Base-by-base conservation (phyloP, 2,888 invertebrate species). In the Phyto melanocephala region DNA sequence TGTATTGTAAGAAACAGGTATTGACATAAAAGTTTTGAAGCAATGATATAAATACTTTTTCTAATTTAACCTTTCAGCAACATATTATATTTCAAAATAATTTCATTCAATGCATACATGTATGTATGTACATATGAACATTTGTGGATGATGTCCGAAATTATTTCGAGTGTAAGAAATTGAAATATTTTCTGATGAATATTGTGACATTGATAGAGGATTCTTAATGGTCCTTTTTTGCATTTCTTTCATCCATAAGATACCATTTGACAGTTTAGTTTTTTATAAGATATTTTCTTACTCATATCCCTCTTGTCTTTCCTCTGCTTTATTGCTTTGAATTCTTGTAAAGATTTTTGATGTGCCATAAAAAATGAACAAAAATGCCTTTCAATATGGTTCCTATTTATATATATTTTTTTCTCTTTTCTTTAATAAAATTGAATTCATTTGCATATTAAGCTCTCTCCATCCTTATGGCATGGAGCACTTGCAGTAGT, bases 191-290 rank as follows among this genome's bases (percentile, higher is more conserved):
- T 28, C 4, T n/a, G 10, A 42, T 11, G 15, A 50, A 54, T 63
- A 47, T 13, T 17, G 13, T 40, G 63, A 63, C 71, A 67, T 76
- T 76, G 76, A 68, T 52, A 60, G 60, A 60, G 65, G 17, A 40
- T 68, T 20, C 17, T 17, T 54, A 68, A 68, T 68, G 68, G 42
- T 5, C 8, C 33, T 52, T 62, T 24, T 40, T 58, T 8, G 2
- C 0, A 3, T 40, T 7, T 37, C n/a, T 76, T 56, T 56, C 35
- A 11, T 56, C 47, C 45, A 56, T 47, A 45, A 35, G 15, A 24
- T 33, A 67, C 50, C 76, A 42, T 68, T 58, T 52, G 62, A 62
- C 60, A 68, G 52, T 40, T 28, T 33, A 10, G 8, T 52, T 11
- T 42, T 24, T 37, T 60, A 37, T 10, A 58, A 56, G n/a, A 45